Evolutionary conservation across 2,113 vertebrate species (phyloP).

Genomic region (Onychostoma macrolepis): DNA sequence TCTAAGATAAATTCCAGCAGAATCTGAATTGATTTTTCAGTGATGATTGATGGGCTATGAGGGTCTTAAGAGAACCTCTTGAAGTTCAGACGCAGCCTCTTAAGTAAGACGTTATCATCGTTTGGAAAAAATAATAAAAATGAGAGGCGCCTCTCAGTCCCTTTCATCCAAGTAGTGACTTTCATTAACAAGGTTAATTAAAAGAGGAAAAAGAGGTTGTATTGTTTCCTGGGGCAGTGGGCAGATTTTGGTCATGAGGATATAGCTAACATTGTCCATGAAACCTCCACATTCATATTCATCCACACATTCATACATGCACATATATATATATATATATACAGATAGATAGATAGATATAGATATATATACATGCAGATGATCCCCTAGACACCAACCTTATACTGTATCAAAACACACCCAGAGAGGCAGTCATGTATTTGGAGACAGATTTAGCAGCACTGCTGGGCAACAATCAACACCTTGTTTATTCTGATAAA

Average conservation of each 20-base stretch:
- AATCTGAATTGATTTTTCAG: constrained; percentile 43
- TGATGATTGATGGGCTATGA: constrained; percentile 33
- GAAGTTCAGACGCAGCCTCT: constrained; percentile 56
- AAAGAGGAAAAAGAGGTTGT: constrained; percentile 40
- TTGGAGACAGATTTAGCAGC: constrained; percentile 14
- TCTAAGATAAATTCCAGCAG: constrained; percentile 51
- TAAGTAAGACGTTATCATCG: constrained; percentile 52
- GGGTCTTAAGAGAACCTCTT: neutral
- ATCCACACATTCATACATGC: neutral
- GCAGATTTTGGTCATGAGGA: constrained; percentile 19
- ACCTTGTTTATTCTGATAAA: constrained; percentile 47
- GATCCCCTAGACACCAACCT: neutral
- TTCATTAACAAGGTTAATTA: constrained; percentile 65
- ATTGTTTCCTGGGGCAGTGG: constrained; percentile 8
- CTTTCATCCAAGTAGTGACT: constrained; percentile 46
- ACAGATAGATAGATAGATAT: no score
- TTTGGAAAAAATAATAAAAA: constrained; percentile 45
- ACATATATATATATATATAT: no score
- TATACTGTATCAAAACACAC: neutral
- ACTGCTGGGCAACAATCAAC: constrained; percentile 46
- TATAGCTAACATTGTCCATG: constrained; percentile 31
- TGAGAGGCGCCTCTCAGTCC: constrained; percentile 49
- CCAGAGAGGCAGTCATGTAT: constrained; percentile 22
- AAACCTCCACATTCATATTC: neutral
- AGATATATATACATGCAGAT: neutral